phyloP scores from a whole-genome alignment of 1,140 invertebrate species.

The Panulirus ornatus region DNA sequence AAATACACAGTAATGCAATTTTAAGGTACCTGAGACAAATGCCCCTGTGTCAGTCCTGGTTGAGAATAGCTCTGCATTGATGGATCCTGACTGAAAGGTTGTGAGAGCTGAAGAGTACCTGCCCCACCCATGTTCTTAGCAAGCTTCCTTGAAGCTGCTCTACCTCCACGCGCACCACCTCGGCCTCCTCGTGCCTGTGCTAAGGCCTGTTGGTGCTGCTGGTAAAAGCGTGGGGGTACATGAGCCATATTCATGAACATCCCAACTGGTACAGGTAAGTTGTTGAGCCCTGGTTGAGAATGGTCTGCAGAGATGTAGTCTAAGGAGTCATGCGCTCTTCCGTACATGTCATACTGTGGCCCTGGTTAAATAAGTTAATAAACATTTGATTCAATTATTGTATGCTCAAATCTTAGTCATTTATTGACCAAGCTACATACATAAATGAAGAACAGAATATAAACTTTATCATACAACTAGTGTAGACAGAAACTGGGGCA shows the following conservation, averaged over 20 bases:
- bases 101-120: slow-evolving; percentile 73
- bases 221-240: slow-evolving; percentile 91
- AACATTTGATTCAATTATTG: too few relatives aligned
- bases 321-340: slow-evolving; percentile 89
- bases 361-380: slow-evolving; percentile 35
- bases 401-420: too few relatives aligned
- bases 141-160: slow-evolving; percentile 32
- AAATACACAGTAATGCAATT: too few relatives aligned
- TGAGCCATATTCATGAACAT: slow-evolving; percentile 97
- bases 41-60: slow-evolving; percentile 79
- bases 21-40: slow-evolving; percentile 81
- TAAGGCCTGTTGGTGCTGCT: slow-evolving; percentile 87
- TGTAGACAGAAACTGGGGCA: too few relatives aligned
- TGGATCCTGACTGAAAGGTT: slow-evolving; percentile 80
- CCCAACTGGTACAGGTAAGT: slow-evolving; percentile 93
- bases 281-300: slow-evolving; percentile 86
- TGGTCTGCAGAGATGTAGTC: slow-evolving; percentile 94
- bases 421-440: background rate
- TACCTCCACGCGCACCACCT: slow-evolving; percentile 52
- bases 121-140: slow-evolving; percentile 56
- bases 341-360: slow-evolving; percentile 65
- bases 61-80: slow-evolving; percentile 80
- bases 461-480: too few relatives aligned
- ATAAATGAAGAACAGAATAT: too few relatives aligned
- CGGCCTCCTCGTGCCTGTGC: slow-evolving; percentile 77